Evolutionary conservation across 2,113 vertebrate species (phyloP).

Genomic region (Natator depressus): DNA sequence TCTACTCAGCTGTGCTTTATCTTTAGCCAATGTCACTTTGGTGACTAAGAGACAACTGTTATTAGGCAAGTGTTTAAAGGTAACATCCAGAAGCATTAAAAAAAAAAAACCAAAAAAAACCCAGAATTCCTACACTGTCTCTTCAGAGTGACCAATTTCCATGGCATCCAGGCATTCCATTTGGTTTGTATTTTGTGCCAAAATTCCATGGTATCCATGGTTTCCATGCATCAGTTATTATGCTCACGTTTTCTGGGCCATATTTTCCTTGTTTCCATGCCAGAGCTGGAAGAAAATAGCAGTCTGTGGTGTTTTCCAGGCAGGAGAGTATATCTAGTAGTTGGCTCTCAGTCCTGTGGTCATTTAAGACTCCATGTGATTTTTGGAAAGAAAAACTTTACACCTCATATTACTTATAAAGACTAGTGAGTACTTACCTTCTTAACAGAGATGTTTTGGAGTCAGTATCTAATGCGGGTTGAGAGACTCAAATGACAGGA

Average conservation of each 20-base stretch:
- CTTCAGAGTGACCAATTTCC: not conserved
- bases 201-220: not conserved
- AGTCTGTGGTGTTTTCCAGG: not conserved
- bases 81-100: not conserved
- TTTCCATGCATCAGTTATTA: not conserved
- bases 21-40: not conserved
- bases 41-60: not conserved
- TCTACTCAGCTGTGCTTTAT: not conserved
- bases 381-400: not conserved
- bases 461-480: not conserved
- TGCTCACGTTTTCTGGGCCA: not conserved
- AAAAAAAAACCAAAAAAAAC: not conserved
- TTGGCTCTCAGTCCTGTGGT: not conserved
- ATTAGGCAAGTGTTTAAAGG: not conserved
- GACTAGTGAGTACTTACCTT: not conserved
- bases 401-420: not conserved
- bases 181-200: not conserved
- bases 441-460: not conserved
- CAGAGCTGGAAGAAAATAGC: not conserved
- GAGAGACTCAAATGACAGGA: not conserved
- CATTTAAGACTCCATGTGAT: not conserved
- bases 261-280: not conserved
- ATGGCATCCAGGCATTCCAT: not conserved
- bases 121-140: not conserved
- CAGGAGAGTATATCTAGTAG: not conserved